Evolutionary conservation across 2,888 invertebrate genomes (phyloP).

Genomic region (Cheilosia urbana): DNA sequence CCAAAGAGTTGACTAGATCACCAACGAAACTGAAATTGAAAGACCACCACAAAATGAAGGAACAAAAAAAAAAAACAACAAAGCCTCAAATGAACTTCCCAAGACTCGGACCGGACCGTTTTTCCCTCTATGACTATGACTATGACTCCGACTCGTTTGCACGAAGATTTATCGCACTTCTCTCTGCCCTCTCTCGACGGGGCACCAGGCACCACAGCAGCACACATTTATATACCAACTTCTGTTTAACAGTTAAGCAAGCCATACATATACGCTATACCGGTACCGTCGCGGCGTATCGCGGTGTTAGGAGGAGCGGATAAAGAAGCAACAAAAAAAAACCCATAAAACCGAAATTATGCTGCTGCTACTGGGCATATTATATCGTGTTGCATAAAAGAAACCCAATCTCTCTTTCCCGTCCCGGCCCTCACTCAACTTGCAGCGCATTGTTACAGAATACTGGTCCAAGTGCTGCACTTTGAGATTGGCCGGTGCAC

Average conservation of each 20-base stretch:
- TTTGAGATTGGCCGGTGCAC: conserved; percentile 13
- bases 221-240: conserved; percentile 26
- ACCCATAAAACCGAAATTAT: conserved; percentile 54
- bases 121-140: conserved; percentile 30
- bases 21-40: conserved; percentile 63
- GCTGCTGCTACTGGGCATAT: conserved; percentile 49
- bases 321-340: conserved; percentile 22
- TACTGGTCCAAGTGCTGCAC: conserved; percentile 43
- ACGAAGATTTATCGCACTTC: conserved; percentile 62
- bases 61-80: conserved; percentile 23
- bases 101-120: conserved; percentile 49
- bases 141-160: conserved; percentile 43
- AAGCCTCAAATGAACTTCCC: conserved; percentile 42
- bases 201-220: conserved; percentile 30
- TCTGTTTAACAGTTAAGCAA: conserved; percentile 63
- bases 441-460: conserved; percentile 35
- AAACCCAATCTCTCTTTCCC: conserved; percentile 48
- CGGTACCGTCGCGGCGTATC: conserved; percentile 50
- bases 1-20: conserved; percentile 63
- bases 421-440: conserved; percentile 23
- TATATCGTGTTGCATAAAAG: conserved; percentile 69
- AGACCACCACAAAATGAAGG: conserved; percentile 49
- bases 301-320: conserved; percentile 22
- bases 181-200: conserved; percentile 15
- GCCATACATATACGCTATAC: conserved; percentile 49